Base-by-base conservation (phyloP, 2,797 vertebrate species). In the Dipus sagitta region DNA sequence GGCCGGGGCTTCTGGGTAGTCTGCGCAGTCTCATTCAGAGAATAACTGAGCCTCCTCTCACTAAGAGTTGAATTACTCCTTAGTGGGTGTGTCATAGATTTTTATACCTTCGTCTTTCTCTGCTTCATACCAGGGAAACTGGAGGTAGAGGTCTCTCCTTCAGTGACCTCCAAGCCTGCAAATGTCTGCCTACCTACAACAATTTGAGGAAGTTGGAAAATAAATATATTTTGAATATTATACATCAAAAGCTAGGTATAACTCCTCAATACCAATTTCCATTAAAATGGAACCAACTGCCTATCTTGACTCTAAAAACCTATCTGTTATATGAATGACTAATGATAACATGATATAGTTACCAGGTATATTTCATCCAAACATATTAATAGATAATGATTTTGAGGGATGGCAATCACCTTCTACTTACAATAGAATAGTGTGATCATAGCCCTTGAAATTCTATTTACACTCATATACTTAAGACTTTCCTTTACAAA, bases 401-500 rank as follows among this genome's bases (percentile, higher is more conserved):
- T 92, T 85, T 47, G 38, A 54, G 79, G 32, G 24, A 38, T 30
- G 28, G 3, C 18, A 68, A n/a, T 71, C 6, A 34, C 6, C 26
- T 38, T 62, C 3, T 81, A 42, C 47, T 89, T 11, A 5, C 81
- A 67, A 81, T 18, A 52, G 17, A 67, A 81, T 18, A 38, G 21
- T 38, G 5, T 94, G 52, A 32, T 13, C 47, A 72, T 23, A 52
- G 38, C 15, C 21, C 14, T 52, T 75, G 47, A 75, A 64, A 62
- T 92, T 6, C 78, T 70, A 87, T 79, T 80, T 91, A 78, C 1
- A 23, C 70, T 76, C 82, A 75, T 78, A 83, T 77, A 58, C 5
- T 32, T 88, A 80, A 60, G 1, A 78, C 42, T 82, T 58, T 80
- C 86, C 71, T 62, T 30, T 24, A 54, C 30, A 82, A 83, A n/a